A percentile compares a stretch with the other conserved stretches of the same genome.
Conservation (phyloP, 2,113 vertebrate genomes). For the Pardalotus punctatus region DNA sequence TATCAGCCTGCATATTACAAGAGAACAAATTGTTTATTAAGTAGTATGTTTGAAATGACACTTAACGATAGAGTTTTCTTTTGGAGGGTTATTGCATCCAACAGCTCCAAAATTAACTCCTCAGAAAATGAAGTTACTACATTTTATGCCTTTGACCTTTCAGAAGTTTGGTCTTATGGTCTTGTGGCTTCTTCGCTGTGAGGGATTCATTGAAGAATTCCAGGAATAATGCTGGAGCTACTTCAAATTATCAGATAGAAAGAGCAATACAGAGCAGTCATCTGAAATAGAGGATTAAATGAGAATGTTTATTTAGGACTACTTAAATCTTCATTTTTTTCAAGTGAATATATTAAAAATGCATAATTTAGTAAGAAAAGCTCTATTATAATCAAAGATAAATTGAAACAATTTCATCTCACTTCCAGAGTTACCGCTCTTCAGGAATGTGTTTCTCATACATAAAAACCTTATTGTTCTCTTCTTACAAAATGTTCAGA, state of each 20-base stretch:
- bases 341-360: not conserved
- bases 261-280: not conserved
- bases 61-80: not conserved
- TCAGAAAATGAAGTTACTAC: not conserved
- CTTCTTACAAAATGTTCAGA: not conserved
- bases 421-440: not conserved
- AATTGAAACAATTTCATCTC: not conserved
- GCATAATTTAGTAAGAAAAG: not conserved
- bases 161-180: not conserved
- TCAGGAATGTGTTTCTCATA: not conserved
- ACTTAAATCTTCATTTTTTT: not conserved
- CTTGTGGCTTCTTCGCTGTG: not conserved
- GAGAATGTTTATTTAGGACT: not conserved
- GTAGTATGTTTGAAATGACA: not conserved
- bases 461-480: not conserved
- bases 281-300: not conserved
- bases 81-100: not conserved
- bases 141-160: not conserved
- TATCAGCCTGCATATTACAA: not conserved
- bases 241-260: not conserved
- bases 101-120: not conserved
- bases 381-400: not conserved
- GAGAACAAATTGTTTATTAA: not conserved
- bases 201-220: not conserved
- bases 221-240: not conserved